phyloP scores from a whole-genome alignment of 2,797 vertebrate genomes.

The Pristis pectinata region DNA sequence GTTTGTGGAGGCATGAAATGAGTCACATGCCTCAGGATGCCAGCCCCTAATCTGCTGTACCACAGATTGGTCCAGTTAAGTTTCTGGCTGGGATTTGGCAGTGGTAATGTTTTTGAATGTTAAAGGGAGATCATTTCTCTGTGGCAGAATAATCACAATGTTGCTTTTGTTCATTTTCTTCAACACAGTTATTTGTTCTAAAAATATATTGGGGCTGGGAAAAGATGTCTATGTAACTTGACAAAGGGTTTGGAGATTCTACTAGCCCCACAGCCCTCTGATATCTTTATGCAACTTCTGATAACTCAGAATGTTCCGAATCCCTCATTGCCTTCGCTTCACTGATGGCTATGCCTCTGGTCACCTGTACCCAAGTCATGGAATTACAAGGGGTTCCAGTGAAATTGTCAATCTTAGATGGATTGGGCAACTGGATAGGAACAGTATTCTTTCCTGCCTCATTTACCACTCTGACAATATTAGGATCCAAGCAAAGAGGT shows the following conservation, averaged over 20 bases:
- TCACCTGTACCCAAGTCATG: neutral
- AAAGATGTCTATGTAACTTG: neutral
- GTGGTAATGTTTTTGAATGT: no score
- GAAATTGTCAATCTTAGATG: neutral
- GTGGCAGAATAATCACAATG: neutral
- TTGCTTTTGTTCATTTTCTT: neutral
- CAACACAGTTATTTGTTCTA: neutral
- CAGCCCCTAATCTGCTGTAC: no score
- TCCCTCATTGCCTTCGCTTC: neutral
- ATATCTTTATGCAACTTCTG: neutral
- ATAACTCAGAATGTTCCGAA: neutral
- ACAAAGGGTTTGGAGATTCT: neutral
- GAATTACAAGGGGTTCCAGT: neutral
- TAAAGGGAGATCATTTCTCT: no score
- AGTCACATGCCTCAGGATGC: no score
- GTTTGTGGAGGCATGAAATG: no score
- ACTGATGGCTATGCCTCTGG: neutral
- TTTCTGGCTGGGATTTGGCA: no score
- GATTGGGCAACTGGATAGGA: neutral
- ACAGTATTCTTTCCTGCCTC: neutral
- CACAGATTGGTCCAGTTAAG: no score
- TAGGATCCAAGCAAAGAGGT: neutral
- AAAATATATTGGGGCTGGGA: neutral
- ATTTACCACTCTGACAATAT: neutral
- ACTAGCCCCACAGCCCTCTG: neutral